A percentile compares a stretch with the other conserved stretches of the same genome.
Evolutionary conservation across 2,797 vertebrate genomes (phyloP).

Genomic region (Phataginus tetradactyla): DNA sequence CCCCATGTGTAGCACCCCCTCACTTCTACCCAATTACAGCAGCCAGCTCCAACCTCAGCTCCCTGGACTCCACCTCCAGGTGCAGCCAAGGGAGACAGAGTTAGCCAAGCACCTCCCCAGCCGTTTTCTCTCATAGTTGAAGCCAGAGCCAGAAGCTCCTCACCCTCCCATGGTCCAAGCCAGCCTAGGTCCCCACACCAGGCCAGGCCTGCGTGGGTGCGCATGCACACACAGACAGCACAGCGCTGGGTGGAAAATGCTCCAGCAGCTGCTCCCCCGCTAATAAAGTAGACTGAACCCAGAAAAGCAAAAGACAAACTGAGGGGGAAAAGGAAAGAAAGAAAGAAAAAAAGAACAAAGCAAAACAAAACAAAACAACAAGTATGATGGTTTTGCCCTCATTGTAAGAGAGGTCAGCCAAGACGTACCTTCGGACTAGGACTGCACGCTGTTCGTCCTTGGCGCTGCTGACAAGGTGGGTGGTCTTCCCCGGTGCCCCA

Average conservation of each 20-base stretch:
- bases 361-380: not conserved
- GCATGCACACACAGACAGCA: conserved; percentile 48
- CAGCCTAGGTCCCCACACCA: not conserved
- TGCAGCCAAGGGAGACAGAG: not conserved
- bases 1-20: not conserved
- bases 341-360: not conserved
- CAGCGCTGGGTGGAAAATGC: not conserved
- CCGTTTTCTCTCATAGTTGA: conserved; percentile 6
- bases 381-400: conserved; percentile 59
- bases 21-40: not conserved
- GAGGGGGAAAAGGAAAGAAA: not conserved
- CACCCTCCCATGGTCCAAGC: not conserved
- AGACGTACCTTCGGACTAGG: conserved; percentile 87
- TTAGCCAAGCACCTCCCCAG: conserved; percentile 59
- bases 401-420: conserved; percentile 60
- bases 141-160: conserved; percentile 45
- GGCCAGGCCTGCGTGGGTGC: not conserved
- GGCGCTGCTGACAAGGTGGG: conserved; percentile 82
- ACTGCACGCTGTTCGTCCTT: conserved; percentile 78
- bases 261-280: not conserved
- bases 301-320: conserved; percentile 52
- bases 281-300: not conserved
- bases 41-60: not conserved
- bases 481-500: conserved; percentile 86
- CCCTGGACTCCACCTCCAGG: not conserved